Evolutionary conservation across 1,140 invertebrate genomes (phyloP), one percentile per base, ranked within the genome.

Genomic region (Mycetomoellerius zeteki): DNA sequence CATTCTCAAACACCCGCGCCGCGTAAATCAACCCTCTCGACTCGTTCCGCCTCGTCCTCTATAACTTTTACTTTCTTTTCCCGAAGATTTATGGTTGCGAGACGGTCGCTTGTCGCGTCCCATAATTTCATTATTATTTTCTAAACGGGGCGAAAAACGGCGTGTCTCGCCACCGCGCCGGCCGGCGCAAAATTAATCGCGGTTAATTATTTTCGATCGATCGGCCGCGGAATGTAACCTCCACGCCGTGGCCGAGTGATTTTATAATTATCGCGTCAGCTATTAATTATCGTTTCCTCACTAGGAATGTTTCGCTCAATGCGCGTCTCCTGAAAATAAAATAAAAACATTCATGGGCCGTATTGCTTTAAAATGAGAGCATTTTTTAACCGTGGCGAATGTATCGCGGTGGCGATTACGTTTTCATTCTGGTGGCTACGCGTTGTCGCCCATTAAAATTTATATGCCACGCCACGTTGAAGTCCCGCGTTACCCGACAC

Each of bases 141-240:
- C 69, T 54, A 75, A 84, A 84, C 80, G 54, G 24, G 50, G 37
- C 67, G 80, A 60, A 67, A 30, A 73, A 60, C 33, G 24, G 67
- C 19, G 76, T 27, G 64, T 19, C 78, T n/a, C 65, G 19, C 21
- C 67, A n/a, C 16, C 56, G 52, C 37, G 54, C 54, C 65, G 37
- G 33, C 6, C 69, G 67, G 37, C n/a, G 37, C 54, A 56, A 60
- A 75, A 84, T 84, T 84, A 84, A 84, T 84, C 69, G 80, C 54
- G 69, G 80, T 84, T 84, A 84, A 84, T 84, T 84, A 84, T 84
- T 73, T 73, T 75, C 80, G 69, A 84, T 84, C 54, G 67, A 27
- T 37, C 80, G 67, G 33, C 67, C 10, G 65, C 10, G 33, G 30
- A 72, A 72, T 52, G 54, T 47, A 24, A 24, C 27, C 33, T 33